A percentile compares a stretch with the other conserved stretches of the same genome.
phyloP scores from a whole-genome alignment of 2,113 vertebrate species.

The Protobothrops flavoviridis region DNA sequence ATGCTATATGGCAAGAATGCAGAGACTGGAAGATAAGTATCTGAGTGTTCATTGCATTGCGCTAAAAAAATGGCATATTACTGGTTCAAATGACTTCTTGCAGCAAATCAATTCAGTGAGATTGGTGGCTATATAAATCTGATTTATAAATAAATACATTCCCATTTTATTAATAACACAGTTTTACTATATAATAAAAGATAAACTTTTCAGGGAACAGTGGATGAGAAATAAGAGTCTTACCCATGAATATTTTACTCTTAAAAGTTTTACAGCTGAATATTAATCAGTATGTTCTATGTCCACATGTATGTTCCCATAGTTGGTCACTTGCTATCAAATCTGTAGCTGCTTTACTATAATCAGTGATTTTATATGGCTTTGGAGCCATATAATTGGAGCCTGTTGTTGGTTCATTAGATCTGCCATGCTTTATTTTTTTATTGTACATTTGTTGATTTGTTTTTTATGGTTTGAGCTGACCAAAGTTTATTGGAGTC shows the following conservation, averaged over 20 bases:
- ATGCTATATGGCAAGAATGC: background rate
- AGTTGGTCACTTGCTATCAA: background rate
- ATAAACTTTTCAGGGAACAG: background rate
- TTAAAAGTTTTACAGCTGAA: background rate
- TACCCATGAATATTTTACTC: background rate
- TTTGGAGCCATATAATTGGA: background rate
- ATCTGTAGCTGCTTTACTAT: background rate
- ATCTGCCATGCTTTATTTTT: background rate
- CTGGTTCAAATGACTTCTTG: background rate
- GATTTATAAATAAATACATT: background rate
- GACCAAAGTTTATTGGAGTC: background rate
- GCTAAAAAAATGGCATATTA: background rate
- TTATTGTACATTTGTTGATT: background rate
- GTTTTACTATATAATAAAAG: background rate
- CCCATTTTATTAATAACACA: background rate
- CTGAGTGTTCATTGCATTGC: background rate
- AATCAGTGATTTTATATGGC: background rate
- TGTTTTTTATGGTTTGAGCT: background rate
- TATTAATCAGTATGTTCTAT: background rate
- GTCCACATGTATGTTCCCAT: background rate
- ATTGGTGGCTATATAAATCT: background rate
- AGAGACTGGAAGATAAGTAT: constrained; percentile 20
- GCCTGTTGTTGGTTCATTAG: background rate
- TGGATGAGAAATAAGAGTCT: background rate
- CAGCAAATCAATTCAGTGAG: background rate